A percentile compares a stretch with the other conserved stretches of the same genome.
phyloP scores from a whole-genome alignment of 2,797 vertebrate genomes.

The Neosalanx taihuensis region DNA sequence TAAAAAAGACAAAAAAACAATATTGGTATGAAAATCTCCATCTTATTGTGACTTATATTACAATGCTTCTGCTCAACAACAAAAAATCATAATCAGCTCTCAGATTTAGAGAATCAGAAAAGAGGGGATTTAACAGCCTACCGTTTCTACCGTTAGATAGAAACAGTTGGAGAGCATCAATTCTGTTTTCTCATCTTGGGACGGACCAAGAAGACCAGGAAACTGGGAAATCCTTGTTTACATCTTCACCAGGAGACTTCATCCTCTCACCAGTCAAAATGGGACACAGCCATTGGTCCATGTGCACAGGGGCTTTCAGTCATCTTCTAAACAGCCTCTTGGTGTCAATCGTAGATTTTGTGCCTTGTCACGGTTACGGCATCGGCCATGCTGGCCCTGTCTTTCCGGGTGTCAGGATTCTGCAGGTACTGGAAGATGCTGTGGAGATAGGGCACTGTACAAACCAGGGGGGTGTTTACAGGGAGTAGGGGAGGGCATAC shows the following conservation, averaged over 20 bases:
- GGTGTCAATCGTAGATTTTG: conserved; percentile 56
- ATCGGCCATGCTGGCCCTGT: conserved; percentile 53
- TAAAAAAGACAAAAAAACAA: conserved; percentile 1
- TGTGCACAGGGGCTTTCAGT: conserved; percentile 82
- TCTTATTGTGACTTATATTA: conserved; percentile 58
- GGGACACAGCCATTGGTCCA: conserved; percentile 94
- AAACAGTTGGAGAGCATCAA: conserved; percentile 37
- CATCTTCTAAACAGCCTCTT: conserved; percentile 62
- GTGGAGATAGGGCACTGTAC: conserved; percentile 89
- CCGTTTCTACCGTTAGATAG: conserved; percentile 30
- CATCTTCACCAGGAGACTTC: conserved; percentile 77
- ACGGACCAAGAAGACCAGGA: conserved; percentile 37
- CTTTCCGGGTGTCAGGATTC: conserved; percentile 67
- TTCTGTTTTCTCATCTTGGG: conserved; percentile 16
- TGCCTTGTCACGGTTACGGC: conserved; percentile 75
- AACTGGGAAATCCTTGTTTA: conserved; percentile 35
- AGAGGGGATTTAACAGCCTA: conserved; percentile 32
- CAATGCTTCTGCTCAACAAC: conserved; percentile 67
- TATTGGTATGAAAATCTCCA: conserved; percentile 52
- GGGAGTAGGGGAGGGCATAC: too few species aligned
- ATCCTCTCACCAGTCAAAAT: conserved; percentile 68
- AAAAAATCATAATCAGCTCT: conserved; percentile 64
- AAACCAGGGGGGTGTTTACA: conserved; percentile 61
- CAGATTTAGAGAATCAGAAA: conserved; percentile 33
- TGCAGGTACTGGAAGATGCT: conserved; percentile 72